phyloP scores from a whole-genome alignment of 2,797 vertebrate genomes.

The Xiphorhynchus erythropygius region DNA sequence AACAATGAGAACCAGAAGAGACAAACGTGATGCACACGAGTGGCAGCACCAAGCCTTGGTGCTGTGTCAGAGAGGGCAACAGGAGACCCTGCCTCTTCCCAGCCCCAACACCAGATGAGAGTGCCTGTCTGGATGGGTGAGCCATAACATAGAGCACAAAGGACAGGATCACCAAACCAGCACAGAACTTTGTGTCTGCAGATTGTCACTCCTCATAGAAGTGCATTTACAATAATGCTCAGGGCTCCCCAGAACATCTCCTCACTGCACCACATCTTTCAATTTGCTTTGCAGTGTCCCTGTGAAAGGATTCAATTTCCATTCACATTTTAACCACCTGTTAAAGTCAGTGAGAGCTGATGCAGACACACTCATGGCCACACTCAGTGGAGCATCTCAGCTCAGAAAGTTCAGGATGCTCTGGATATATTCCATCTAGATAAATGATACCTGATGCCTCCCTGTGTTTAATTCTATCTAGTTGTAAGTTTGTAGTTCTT shows the following conservation, averaged over 20 bases:
- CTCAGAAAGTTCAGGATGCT: neutral
- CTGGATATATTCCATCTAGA: neutral
- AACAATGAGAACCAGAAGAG: neutral
- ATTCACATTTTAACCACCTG: neutral
- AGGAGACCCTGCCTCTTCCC: neutral
- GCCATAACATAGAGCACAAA: neutral
- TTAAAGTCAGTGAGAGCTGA: neutral
- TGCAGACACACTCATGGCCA: neutral
- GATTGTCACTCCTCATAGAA: neutral
- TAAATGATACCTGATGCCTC: neutral
- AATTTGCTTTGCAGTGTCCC: neutral
- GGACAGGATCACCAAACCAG: neutral
- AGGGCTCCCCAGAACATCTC: neutral
- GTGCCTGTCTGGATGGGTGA: neutral
- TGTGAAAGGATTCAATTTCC: neutral
- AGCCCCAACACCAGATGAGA: neutral
- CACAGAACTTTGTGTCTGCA: neutral
- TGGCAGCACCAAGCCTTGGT: neutral
- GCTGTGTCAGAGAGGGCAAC: neutral
- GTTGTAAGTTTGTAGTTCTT: neutral
- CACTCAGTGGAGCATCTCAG: neutral
- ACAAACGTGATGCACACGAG: fast-evolving
- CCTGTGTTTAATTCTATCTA: neutral
- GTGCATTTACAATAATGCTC: neutral
- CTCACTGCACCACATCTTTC: neutral